Conservation (phyloP, 2,113 vertebrate genomes). For the Elephas maximus region DNA sequence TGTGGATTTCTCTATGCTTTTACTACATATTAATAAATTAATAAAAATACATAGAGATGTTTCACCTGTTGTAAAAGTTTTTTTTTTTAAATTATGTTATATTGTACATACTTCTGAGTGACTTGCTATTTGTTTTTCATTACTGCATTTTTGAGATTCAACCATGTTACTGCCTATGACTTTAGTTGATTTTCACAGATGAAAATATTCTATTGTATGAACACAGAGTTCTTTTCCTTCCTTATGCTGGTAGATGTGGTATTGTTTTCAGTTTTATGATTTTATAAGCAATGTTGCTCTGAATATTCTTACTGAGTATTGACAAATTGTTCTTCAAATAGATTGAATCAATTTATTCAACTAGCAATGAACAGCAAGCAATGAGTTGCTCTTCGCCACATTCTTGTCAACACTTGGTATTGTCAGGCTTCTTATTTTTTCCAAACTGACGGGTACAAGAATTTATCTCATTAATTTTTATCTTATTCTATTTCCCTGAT, state of each 20-base stretch:
- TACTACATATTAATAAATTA: not conserved
- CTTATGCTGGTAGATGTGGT: not conserved
- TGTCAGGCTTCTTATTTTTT: not conserved
- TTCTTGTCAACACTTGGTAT: not conserved
- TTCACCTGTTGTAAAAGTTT: not conserved
- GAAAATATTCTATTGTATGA: not conserved
- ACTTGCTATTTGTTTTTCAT: not conserved
- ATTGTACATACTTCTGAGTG: not conserved
- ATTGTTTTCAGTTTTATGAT: not conserved
- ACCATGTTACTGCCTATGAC: not conserved
- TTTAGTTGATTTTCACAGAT: not conserved
- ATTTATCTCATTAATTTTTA: not conserved
- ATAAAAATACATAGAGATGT: not conserved
- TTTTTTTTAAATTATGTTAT: not conserved
- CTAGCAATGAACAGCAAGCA: not conserved
- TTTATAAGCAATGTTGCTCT: not conserved
- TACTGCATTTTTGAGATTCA: not conserved
- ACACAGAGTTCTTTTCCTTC: not conserved
- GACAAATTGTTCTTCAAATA: not conserved
- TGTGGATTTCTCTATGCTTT: not conserved
- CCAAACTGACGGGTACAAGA: not conserved
- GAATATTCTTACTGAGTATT: not conserved
- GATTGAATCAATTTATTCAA: not conserved
- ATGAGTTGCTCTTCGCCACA: not conserved
- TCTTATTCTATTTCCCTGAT: not conserved